Conservation (phyloP, 2,113 vertebrate genomes). For the Galbula dea region DNA sequence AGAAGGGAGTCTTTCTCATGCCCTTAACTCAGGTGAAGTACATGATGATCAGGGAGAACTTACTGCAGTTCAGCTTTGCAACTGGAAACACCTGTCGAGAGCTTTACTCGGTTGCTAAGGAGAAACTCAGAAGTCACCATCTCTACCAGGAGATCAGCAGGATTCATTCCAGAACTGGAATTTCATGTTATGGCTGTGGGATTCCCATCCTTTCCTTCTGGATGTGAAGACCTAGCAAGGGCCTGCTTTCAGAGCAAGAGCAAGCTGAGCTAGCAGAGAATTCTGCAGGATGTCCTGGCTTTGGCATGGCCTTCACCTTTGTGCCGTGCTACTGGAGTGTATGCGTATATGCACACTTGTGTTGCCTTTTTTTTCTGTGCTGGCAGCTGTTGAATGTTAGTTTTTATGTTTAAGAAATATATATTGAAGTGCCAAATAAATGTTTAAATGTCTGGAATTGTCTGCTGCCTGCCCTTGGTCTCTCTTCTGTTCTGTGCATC, state of each 20-base stretch:
- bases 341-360: conserved; percentile 1
- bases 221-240: conserved; percentile 21
- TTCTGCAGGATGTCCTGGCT: conserved; percentile 24
- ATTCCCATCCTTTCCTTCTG: background rate
- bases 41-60: conserved; percentile 22
- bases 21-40: conserved; percentile 51
- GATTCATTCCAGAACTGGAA: conserved; percentile 3
- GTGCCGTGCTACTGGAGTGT: conserved; percentile 4
- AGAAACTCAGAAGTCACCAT: background rate
- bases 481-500: conserved; percentile 30
- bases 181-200: background rate
- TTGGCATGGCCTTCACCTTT: conserved; percentile 22
- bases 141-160: background rate
- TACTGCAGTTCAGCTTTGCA: background rate
- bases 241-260: conserved; percentile 20
- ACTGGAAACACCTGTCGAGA: conserved; percentile 5
- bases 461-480: conserved; percentile 50
- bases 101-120: background rate
- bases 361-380: conserved; percentile 46
- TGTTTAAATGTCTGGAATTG: conserved; percentile 48
- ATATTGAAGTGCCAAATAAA: conserved; percentile 74
- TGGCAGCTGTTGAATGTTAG: conserved; percentile 55
- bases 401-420: conserved; percentile 60
- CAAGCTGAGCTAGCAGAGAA: conserved; percentile 15
- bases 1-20: background rate